Evolutionary conservation across 2,797 vertebrate genomes (phyloP).

Genomic region (Sitta carolinensis): DNA sequence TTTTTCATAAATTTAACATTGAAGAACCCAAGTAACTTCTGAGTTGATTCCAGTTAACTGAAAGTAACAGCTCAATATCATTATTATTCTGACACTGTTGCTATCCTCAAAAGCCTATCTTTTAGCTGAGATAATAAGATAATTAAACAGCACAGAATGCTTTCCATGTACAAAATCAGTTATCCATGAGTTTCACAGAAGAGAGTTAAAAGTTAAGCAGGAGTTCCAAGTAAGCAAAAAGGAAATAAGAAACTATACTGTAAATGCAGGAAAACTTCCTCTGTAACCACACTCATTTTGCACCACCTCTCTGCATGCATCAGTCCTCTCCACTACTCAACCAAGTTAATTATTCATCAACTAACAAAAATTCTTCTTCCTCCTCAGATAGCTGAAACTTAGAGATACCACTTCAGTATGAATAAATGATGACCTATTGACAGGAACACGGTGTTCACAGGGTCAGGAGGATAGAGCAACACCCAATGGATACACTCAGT

Average conservation of each 20-base stretch:
- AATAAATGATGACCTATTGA: constrained; percentile 9
- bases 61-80: background rate
- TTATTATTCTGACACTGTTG: background rate
- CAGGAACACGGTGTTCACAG: background rate
- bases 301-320: background rate
- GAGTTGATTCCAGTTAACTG: background rate
- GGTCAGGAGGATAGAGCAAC: background rate
- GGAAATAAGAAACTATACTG: background rate
- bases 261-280: background rate
- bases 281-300: background rate
- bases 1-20: background rate
- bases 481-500: background rate
- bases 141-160: background rate
- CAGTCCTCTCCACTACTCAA: background rate
- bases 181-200: background rate
- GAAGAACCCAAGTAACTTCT: background rate
- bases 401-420: background rate
- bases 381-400: background rate
- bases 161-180: background rate
- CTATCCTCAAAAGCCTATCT: background rate
- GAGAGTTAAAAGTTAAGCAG: background rate
- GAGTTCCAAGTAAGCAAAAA: background rate
- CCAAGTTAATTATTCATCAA: constrained; percentile 5
- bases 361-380: background rate
- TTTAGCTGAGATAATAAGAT: background rate